Base-by-base conservation (phyloP, 2,797 vertebrate species). In the Euphonia xanthogaster region DNA sequence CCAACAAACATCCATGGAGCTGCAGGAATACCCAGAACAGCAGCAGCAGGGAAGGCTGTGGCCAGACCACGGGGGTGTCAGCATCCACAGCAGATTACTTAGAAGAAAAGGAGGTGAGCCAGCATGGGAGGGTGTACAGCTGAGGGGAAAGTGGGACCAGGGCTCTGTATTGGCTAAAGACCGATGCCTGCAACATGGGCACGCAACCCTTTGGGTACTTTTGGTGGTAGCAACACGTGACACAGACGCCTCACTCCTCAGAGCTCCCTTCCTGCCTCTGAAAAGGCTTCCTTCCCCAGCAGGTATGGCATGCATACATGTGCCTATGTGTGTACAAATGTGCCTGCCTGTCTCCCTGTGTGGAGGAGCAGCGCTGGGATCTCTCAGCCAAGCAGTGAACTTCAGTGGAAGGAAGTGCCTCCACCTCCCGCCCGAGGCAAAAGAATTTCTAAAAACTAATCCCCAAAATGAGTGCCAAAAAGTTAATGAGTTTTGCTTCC, bases 401-500 rank as follows among this genome's bases (percentile, higher is more conserved):
- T 45, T 76, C 39, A 45, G 39, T 42, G 50, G 57, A 79, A 76
- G 30, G 81, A 81, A 67, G n/a, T 3, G 2, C 45, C 83, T 81
- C 50, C 74, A 47, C 45, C 33, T 90, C 40, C 73, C 0, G 7
- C 94, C 88, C 0, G 8, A 86, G 79, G 79, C 45, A 0, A 86
- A 81, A 80, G 37, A 79, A 75, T 88, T 94, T 91, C 87, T 94
- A 61, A 88, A 90, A 93, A 44, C 42, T 88, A 91, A 84, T 90
- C 65, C 39, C 33, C 83, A 25, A 54, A 86, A 80, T 0, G 8
- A 62, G 18, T 81, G 89, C 82, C 92, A 94, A 84, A 92, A 95
- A 85, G 24, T 60, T 94, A 93, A 96, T 92, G 90, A 91, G 78
- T 85, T 94, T 75, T 91, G 65, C 91, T 95, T 95, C 85, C 84